Evolutionary conservation across 2,888 invertebrate genomes (phyloP).

Genomic region (Lepidocyrtoides sp.): DNA sequence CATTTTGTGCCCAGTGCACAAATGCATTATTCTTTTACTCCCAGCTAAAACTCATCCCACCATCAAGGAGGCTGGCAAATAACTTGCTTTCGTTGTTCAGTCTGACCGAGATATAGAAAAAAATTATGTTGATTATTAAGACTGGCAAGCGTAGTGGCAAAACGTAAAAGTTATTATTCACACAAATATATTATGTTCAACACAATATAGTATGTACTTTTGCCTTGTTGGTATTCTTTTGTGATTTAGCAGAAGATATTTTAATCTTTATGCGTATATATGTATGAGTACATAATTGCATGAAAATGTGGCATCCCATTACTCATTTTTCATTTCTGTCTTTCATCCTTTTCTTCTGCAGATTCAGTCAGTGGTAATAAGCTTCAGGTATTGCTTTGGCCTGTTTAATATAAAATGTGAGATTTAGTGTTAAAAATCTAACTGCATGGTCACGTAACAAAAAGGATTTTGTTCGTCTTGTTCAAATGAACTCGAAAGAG

Average conservation of each 20-base stretch:
- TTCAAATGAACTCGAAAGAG: slow-evolving; percentile 26
- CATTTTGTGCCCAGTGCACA: slow-evolving; percentile 9
- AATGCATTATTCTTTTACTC: slow-evolving; percentile 17
- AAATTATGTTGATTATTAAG: slow-evolving; percentile 66
- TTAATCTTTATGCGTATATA: not conserved
- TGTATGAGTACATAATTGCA: slow-evolving; percentile 21
- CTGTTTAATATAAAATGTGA: slow-evolving; percentile 49
- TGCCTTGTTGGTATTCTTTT: not conserved
- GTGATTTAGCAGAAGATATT: not conserved
- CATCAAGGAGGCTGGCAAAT: not conserved
- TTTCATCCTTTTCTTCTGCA: slow-evolving; percentile 30
- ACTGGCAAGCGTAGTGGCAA: slow-evolving; percentile 32
- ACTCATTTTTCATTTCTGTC: slow-evolving; percentile 11
- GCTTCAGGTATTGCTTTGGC: slow-evolving; percentile 32
- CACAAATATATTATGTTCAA: not conserved
- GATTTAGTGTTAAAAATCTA: not conserved
- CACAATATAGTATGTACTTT: not conserved
- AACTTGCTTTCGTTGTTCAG: slow-evolving; percentile 12
- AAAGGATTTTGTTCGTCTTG: not conserved
- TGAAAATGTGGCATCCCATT: slow-evolving; percentile 36
- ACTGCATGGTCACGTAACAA: slow-evolving; percentile 30
- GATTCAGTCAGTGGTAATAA: slow-evolving; percentile 31
- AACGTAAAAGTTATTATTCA: slow-evolving; percentile 2
- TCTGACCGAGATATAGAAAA: slow-evolving; percentile 63
- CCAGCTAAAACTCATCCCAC: not conserved